Evolutionary conservation across 2,888 invertebrate genomes (phyloP), one percentile per base, ranked within the genome.

Genomic region (Zygaena filipendulae): DNA sequence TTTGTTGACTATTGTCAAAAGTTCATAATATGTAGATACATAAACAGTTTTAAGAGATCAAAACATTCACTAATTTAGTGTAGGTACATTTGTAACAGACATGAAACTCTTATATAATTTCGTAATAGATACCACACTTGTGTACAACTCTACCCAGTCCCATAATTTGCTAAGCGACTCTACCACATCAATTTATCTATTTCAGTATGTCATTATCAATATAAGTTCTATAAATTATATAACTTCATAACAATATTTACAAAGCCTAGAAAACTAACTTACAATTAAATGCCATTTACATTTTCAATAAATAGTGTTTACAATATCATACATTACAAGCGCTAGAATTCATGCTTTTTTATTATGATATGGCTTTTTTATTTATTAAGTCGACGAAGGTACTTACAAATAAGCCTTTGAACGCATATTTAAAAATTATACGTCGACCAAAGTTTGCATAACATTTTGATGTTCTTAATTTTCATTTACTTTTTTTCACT

Each of bases 231-330:
- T 77, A 79, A 79, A 77, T 79, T 79, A 79, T 79, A 72, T 77
- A 79, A 79, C 77, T 64, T 75, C 70, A 59, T 77, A 79, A 79
- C 79, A 79, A 77, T 79, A 79, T 79, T 70, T 79, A 79, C 79
- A 79, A 77, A 79, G 77, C 77, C 74, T 77, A 77, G 59, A 43
- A 43, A 60, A 57, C 74, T 79, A 77, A 64, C 77, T 77, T 79
- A 79, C 69, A 55, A 54, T 54, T 75, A 71, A 70, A 72, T 72
- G 75, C 71, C 74, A 77, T 79, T 62, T 77, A 79, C 79, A 79
- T 64, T 56, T 57, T 59, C 52, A 77, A 77, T 77, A 75, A 79
- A 77, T 69, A 63, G 63, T 71, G 74, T 71, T 68, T 75, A 77
- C 68, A 77, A 62, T 72, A 68, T 71, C 52, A 63, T 75, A 74